These are phyloP conservation scores for Prunella himalayana DNA, from an alignment of 2,113 vertebrate genomes.

Conservation along the genomic window DNA sequence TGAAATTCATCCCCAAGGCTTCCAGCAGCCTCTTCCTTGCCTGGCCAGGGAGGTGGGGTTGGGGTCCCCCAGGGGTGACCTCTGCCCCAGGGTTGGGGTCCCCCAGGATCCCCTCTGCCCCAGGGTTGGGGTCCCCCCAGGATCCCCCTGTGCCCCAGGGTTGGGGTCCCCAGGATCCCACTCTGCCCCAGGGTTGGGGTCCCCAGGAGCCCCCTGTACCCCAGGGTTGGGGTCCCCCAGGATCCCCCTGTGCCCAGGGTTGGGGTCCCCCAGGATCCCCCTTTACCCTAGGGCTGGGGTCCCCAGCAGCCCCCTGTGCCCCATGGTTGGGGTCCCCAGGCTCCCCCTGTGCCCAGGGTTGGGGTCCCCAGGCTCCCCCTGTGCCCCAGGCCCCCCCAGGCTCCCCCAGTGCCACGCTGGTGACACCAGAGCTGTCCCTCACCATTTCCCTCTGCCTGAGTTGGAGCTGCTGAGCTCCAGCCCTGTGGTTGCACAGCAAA, in stretches of 20 bases:
- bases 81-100: too few relatives aligned
- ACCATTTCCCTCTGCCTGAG: fast-evolving
- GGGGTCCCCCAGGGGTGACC: not conserved
- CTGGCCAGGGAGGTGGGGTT: fast-evolving
- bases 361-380: too few relatives aligned
- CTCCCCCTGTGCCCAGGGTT: too few relatives aligned
- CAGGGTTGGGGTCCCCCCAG: not conserved
- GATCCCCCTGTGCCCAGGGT: not conserved
- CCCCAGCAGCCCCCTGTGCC: too few relatives aligned
- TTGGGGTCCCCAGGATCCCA: too few relatives aligned
- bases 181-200: too few relatives aligned
- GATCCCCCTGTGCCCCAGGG: too few relatives aligned
- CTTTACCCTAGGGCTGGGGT: too few relatives aligned
- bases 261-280: too few relatives aligned
- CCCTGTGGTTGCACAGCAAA: fast-evolving
- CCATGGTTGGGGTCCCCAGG: not conserved
- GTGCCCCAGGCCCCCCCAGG: too few relatives aligned
- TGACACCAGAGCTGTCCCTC: not conserved
- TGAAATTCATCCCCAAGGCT: not conserved
- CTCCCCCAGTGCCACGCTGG: fast-evolving
- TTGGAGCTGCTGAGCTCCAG: not conserved
- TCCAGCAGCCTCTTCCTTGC: not conserved
- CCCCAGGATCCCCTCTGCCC: too few relatives aligned
- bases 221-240: not conserved
- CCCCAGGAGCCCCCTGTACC: not conserved